Evolutionary conservation across 2,888 invertebrate genomes (phyloP).

Genomic region (Agrochola macilenta): DNA sequence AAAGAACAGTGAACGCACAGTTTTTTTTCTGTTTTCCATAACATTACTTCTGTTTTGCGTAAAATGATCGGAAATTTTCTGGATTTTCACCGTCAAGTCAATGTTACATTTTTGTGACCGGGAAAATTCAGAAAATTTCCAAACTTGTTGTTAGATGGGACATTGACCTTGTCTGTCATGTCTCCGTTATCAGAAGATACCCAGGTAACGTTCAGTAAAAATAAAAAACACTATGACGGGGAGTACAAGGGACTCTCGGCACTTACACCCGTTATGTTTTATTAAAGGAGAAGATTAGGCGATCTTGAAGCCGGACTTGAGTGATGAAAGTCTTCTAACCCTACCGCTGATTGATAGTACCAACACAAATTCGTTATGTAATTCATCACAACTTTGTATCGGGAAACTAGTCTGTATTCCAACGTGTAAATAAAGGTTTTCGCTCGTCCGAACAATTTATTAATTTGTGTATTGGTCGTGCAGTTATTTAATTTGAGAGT

Average conservation of each 20-base stretch:
- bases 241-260: neutral
- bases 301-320: neutral
- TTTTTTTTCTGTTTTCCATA: too few species aligned
- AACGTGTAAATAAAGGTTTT: conserved; percentile 23
- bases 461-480: conserved; percentile 29
- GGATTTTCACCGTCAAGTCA: too few species aligned
- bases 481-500: conserved; percentile 47
- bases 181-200: neutral
- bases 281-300: neutral
- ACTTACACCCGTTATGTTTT: neutral
- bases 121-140: too few species aligned
- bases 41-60: too few species aligned
- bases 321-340: conserved; percentile 5
- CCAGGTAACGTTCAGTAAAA: neutral
- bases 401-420: conserved; percentile 6
- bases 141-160: neutral
- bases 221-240: neutral
- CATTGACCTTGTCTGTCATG: neutral
- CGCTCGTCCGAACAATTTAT: conserved; percentile 25
- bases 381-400: conserved; percentile 24
- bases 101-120: too few species aligned
- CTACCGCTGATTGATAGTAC: conserved; percentile 24
- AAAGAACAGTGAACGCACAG: too few species aligned
- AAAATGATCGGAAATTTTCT: too few species aligned
- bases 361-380: conserved; percentile 33